Base-by-base conservation (phyloP, 2,888 invertebrate genomes). In the Steromphala cineraria region DNA sequence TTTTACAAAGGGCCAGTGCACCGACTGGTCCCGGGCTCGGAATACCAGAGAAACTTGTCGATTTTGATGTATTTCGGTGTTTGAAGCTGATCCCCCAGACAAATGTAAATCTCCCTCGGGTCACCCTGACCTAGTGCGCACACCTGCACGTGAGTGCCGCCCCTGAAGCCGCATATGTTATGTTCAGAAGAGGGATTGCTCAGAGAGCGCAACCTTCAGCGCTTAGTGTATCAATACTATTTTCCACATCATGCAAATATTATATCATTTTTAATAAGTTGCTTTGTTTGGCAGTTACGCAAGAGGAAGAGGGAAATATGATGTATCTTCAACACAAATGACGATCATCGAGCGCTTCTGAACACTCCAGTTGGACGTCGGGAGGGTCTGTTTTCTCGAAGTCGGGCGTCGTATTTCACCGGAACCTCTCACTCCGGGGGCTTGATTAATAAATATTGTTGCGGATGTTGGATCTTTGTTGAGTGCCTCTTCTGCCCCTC, bases 371-470 rank as follows among this genome's bases (percentile, higher is more conserved):
- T 28, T 24, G 15, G 24, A 62, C 28, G 28, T 28, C 24, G 28
- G 19, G 28, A 62, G 62, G 62, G 24, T 62, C 62, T 62, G 62
- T 62, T 62, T 62, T 28, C 24, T 24, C 62, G 4, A 62, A 24
- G 46, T 62, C 21, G 24, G 15, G 28, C 24, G 28, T 62, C 24
- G 28, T 62, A 15, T 21, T 62, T 24, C 62, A 62, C 28, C 62
- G 62, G 15, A 28, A 28, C 17, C 15, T 19, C 62, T 24, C 15
- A 28, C 62, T 21, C 28, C 62, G 17, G 62, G 62, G 24, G 62
- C 28, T 62, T 28, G 62, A 62, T 62, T 62, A 62, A 62, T 62
- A 62, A 62, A 62, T 62, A 62, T 62, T 62, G 62, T 62, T 62
- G 28, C 62, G 62, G 62, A 62, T 62, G 62, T 62, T 24, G 24